These are phyloP conservation scores for Podarcis raffonei DNA, from an alignment of 2,113 vertebrate species.

Conservation along the genomic window DNA sequence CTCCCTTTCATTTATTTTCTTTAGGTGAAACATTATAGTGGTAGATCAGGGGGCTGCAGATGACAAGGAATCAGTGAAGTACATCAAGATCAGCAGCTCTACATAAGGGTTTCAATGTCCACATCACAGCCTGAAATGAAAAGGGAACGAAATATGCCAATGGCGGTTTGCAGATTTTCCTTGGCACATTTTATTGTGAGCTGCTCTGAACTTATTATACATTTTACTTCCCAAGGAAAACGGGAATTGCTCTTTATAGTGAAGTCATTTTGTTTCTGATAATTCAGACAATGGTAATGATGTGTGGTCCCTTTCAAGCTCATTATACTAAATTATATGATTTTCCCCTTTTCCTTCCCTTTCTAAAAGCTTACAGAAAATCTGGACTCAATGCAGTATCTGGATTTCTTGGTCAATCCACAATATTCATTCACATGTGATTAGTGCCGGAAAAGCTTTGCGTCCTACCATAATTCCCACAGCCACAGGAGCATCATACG, in stretches of 20 bases:
- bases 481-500: neutral
- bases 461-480: neutral
- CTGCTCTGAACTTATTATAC: neutral
- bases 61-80: slow-evolving; percentile 12
- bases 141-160: slow-evolving; percentile 15
- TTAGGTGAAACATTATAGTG: slow-evolving; percentile 7
- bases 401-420: neutral
- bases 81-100: slow-evolving; percentile 24
- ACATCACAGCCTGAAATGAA: slow-evolving; percentile 6
- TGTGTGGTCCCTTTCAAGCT: neutral
- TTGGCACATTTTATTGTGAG: neutral
- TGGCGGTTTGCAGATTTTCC: neutral
- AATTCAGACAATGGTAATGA: neutral
- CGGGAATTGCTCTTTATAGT: neutral
- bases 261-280: neutral
- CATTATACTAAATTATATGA: neutral
- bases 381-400: neutral
- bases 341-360: neutral
- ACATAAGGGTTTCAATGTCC: slow-evolving; percentile 16
- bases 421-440: neutral
- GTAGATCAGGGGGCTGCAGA: slow-evolving; percentile 4
- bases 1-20: slow-evolving; percentile 28
- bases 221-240: neutral
- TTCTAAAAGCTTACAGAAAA: neutral
- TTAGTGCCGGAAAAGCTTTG: neutral